Percentiles rank a stretch among this genome's conserved stretches.
Conservation (phyloP, 2,113 vertebrate species). For the Himantopus leucocephalus region DNA sequence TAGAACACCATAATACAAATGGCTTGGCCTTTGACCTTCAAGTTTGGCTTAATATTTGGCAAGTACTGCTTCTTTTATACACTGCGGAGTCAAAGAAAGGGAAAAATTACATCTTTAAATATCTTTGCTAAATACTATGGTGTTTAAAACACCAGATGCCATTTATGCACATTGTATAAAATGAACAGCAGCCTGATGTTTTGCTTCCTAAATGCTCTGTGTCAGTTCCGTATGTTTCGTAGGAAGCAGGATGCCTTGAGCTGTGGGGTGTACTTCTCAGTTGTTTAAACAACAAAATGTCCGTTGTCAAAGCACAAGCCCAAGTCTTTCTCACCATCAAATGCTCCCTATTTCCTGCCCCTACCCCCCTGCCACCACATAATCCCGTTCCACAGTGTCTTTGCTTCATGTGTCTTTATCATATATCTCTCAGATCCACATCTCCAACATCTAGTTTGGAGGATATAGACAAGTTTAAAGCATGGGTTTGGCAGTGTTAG, state of each 20-base stretch:
- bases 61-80: neutral
- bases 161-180: neutral
- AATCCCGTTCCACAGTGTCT: neutral
- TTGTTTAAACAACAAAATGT: neutral
- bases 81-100: neutral
- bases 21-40: neutral
- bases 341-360: neutral
- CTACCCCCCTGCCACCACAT: neutral
- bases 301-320: neutral
- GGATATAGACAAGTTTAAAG: neutral
- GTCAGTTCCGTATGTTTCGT: neutral
- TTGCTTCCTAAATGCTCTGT: neutral
- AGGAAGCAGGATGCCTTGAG: neutral
- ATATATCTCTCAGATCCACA: neutral
- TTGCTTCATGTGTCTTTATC: neutral
- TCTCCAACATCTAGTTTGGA: neutral
- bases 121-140: neutral
- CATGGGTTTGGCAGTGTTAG: too few relatives aligned
- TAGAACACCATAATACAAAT: neutral
- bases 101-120: neutral
- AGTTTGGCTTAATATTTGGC: neutral
- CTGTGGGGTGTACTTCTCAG: neutral
- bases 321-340: neutral
- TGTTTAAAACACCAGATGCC: neutral
- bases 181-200: neutral